These are phyloP conservation scores for Rotaria socialis DNA, from an alignment of 2,888 invertebrate genomes.

Conservation along the genomic window DNA sequence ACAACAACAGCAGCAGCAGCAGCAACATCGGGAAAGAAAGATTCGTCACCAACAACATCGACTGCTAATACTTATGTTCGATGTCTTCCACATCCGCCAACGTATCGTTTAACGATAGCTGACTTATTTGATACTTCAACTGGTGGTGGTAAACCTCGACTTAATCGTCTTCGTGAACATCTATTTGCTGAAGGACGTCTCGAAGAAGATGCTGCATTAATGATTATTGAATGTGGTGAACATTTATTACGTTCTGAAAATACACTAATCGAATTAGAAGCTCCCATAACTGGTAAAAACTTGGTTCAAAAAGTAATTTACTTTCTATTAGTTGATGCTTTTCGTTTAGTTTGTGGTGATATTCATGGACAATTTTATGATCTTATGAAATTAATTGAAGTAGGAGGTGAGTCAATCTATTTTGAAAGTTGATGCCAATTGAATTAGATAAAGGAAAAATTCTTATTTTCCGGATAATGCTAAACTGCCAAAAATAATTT, in stretches of 20 bases:
- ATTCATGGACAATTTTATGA: conserved; percentile 46
- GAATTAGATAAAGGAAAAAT: not conserved
- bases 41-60: not conserved
- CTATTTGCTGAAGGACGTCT: conserved; percentile 13
- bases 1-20: not conserved
- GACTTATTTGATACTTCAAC: conserved; percentile 30
- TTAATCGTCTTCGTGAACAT: conserved; percentile 3
- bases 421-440: not conserved
- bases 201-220: conserved; percentile 28
- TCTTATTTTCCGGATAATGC: not conserved
- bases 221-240: conserved; percentile 29
- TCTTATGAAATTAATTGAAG: conserved; percentile 38
- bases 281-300: conserved; percentile 17
- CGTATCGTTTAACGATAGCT: conserved; percentile 19
- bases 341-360: conserved; percentile 40
- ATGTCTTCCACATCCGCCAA: not conserved
- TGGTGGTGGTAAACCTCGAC: conserved; percentile 4
- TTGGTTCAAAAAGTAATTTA: not conserved
- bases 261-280: conserved; percentile 34
- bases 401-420: conserved; percentile 34
- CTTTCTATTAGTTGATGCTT: not conserved
- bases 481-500: not conserved
- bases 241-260: conserved; percentile 5
- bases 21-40: not conserved
- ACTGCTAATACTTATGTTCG: not conserved